These are phyloP conservation scores for Aegotheles bennettii DNA, from an alignment of 2,113 vertebrate genomes.

Conservation along the genomic window DNA sequence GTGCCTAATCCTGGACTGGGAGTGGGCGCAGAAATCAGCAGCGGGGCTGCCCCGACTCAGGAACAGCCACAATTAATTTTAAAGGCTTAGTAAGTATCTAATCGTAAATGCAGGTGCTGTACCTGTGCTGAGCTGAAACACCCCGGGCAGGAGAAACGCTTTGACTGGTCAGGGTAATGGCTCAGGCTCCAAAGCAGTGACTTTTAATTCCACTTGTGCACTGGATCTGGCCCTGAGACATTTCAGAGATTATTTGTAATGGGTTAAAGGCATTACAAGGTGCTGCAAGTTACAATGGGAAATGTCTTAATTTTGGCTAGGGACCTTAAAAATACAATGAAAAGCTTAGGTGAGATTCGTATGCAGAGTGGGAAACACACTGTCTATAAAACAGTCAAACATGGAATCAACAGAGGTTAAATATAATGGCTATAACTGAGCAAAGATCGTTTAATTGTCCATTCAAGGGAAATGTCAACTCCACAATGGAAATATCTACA, in stretches of 20 bases:
- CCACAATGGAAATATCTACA: not conserved
- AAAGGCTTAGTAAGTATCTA: not conserved
- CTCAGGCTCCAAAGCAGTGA: not conserved
- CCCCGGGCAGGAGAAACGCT: not conserved
- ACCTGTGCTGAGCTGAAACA: not conserved
- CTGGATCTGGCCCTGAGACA: not conserved
- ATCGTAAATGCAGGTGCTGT: constrained; percentile 16
- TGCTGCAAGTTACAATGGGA: not conserved
- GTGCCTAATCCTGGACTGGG: not conserved
- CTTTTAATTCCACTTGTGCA: constrained; percentile 5
- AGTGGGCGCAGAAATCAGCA: not conserved
- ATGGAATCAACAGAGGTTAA: constrained; percentile 15
- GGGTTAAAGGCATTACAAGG: constrained; percentile 32
- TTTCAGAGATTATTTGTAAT: constrained; percentile 8
- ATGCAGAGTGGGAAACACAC: not conserved
- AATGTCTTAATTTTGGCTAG: constrained; percentile 36
- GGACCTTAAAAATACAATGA: constrained; percentile 27
- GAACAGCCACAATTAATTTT: not conserved
- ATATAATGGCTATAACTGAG: not conserved
- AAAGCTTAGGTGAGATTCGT: not conserved
- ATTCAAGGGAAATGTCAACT: constrained; percentile 7
- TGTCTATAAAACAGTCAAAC: not conserved
- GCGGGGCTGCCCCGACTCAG: not conserved
- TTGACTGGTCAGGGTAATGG: not conserved
- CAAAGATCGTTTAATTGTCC: not conserved